Conservation (phyloP, 2,113 vertebrate species). For the Scomber scombrus region DNA sequence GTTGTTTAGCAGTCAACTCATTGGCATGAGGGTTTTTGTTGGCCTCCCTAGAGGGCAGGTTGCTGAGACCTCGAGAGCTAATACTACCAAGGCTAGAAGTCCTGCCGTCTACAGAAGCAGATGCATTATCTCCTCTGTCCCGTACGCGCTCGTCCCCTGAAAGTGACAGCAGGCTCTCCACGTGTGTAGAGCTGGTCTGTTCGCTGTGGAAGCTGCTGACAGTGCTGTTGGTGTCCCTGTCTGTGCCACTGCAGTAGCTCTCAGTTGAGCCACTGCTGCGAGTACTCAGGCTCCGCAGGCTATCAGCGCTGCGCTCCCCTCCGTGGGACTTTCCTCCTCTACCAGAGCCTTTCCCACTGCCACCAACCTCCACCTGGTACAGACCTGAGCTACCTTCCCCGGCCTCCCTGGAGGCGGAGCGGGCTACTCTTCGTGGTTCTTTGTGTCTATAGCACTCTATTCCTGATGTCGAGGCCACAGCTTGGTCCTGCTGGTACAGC, state of each 20-base stretch:
- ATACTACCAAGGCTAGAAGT: constrained; percentile 84
- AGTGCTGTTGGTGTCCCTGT: constrained; percentile 96
- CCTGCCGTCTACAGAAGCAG: constrained; percentile 83
- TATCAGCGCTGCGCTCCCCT: constrained; percentile 93
- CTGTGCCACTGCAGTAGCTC: constrained; percentile 97
- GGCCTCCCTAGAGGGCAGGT: constrained; percentile 92
- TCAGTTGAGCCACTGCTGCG: constrained; percentile 96
- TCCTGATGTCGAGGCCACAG: constrained; percentile 81
- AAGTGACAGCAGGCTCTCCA: constrained; percentile 93
- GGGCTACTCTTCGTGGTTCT: constrained; percentile 83
- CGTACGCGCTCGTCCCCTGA: constrained; percentile 86
- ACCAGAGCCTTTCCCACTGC: constrained; percentile 72
- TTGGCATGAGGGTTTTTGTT: constrained; percentile 99
- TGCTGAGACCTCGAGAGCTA: constrained; percentile 79
- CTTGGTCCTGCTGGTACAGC: constrained; percentile 85
- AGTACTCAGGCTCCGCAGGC: constrained; percentile 94
- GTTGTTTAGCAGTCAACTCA: constrained; percentile 87
- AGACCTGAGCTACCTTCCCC: constrained; percentile 82
- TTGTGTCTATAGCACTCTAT: constrained; percentile 75
- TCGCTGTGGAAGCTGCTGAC: constrained; percentile 97
- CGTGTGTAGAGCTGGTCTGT: constrained; percentile 96
- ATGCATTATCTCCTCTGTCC: constrained; percentile 82
- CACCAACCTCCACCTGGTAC: constrained; percentile 75
- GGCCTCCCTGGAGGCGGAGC: constrained; percentile 80
- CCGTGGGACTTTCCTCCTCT: constrained; percentile 85